Percentiles rank a stretch among this genome's conserved stretches.
phyloP scores from a whole-genome alignment of 2,888 invertebrate genomes.

The Philaethria dido region DNA sequence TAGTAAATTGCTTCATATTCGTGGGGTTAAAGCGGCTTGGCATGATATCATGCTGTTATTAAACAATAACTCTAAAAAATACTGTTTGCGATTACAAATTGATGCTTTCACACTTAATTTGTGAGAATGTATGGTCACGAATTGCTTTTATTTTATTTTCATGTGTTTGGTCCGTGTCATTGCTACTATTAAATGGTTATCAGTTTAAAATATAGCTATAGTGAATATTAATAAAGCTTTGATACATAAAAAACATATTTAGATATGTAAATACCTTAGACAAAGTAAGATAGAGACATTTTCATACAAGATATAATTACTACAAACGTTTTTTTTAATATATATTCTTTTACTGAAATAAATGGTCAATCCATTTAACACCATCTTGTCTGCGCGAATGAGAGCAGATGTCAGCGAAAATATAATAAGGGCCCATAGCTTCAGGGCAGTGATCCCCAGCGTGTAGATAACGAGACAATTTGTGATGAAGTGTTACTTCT shows the following conservation, averaged over 20 bases:
- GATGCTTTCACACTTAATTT: constrained; percentile 40
- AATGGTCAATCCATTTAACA: constrained; percentile 37
- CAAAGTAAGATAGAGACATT: too few relatives aligned
- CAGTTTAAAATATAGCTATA: background rate
- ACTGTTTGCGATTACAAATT: constrained; percentile 40
- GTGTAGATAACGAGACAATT: constrained; percentile 41
- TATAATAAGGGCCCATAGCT: constrained; percentile 59
- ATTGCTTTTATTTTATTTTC: constrained; percentile 10
- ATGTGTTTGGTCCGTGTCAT: background rate
- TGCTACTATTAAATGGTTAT: constrained; percentile 17
- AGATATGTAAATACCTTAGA: too few relatives aligned
- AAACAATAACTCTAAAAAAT: constrained; percentile 26
- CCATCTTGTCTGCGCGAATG: constrained; percentile 35
- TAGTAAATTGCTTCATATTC: constrained; percentile 12
- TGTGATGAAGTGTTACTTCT: constrained; percentile 23
- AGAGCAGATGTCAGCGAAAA: constrained; percentile 58
- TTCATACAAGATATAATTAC: background rate
- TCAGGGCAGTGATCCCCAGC: constrained; percentile 42
- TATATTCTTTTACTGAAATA: background rate
- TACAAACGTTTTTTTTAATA: background rate
- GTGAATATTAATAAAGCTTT: background rate
- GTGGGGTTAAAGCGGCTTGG: constrained; percentile 26
- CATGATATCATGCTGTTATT: constrained; percentile 29
- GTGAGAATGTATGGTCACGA: constrained; percentile 34
- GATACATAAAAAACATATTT: too few relatives aligned